A percentile compares a stretch with the other conserved stretches of the same genome.
Conservation (phyloP, 64 coral and sea anemone species). For the Stichodactyla mertensii region DNA sequence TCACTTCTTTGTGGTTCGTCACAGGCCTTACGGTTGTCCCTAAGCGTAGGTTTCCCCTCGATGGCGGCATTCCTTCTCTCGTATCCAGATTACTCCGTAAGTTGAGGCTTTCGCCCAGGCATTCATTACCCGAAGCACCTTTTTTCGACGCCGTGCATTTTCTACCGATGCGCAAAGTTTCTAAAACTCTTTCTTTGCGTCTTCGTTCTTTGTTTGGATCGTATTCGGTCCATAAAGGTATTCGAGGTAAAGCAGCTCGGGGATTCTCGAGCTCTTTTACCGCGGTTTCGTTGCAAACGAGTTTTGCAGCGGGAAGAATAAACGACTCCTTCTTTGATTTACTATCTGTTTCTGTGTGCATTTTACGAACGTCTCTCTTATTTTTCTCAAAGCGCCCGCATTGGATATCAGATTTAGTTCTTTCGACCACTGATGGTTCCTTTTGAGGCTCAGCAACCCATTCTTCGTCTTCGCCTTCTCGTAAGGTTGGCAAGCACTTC, state of each 20-base stretch:
- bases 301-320: constrained; percentile 8
- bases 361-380: background rate
- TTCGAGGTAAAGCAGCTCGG: constrained; percentile 5
- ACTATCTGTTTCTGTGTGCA: background rate
- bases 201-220: background rate
- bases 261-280: background rate
- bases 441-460: background rate
- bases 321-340: background rate
- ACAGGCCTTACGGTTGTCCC: constrained; percentile 22
- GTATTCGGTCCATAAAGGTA: constrained; percentile 18
- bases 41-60: constrained; percentile 30
- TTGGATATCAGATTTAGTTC: background rate
- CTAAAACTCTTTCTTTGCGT: constrained; percentile 9
- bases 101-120: background rate
- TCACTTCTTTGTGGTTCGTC: background rate
- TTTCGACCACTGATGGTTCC: background rate
- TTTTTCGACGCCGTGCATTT: background rate
- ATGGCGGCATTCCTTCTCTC: background rate
- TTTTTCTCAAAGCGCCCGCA: background rate
- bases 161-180: constrained; percentile 17
- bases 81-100: background rate
- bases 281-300: background rate
- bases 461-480: background rate
- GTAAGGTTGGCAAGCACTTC: background rate
- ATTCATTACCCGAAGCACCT: background rate